Evolutionary conservation across 2,888 invertebrate species (phyloP).

Genomic region (Lydus trimaculatus): DNA sequence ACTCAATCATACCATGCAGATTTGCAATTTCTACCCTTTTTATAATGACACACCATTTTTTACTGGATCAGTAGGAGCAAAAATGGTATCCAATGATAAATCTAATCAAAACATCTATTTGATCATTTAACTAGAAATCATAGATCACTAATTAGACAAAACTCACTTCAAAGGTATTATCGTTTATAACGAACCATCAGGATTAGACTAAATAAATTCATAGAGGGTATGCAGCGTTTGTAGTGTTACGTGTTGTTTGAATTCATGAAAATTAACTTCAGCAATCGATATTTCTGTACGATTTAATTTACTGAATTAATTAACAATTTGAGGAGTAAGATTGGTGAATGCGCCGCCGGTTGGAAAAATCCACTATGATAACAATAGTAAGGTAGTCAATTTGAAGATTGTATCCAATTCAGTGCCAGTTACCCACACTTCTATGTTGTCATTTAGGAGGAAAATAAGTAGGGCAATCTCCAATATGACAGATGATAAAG

Average conservation of each 20-base stretch:
- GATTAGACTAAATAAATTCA: too few relatives aligned
- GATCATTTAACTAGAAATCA: too few relatives aligned
- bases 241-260: too few relatives aligned
- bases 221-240: too few relatives aligned
- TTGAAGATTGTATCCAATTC: constrained; percentile 2
- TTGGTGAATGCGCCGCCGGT: background rate
- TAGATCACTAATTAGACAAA: too few relatives aligned
- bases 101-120: background rate
- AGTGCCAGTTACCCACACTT: too few relatives aligned
- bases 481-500: background rate
- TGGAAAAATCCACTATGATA: background rate
- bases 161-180: too few relatives aligned
- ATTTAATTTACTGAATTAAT: background rate
- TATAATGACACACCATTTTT: background rate
- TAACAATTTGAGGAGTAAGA: background rate
- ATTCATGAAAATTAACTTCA: too few relatives aligned
- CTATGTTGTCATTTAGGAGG: background rate
- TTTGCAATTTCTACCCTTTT: too few relatives aligned
- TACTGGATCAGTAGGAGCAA: background rate
- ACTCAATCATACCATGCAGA: too few relatives aligned
- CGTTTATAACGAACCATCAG: too few relatives aligned
- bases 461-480: background rate
- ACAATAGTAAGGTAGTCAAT: background rate
- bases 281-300: background rate
- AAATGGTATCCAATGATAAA: too few relatives aligned